Base-by-base conservation (phyloP, 2,113 vertebrate species). In the Passer montanus region DNA sequence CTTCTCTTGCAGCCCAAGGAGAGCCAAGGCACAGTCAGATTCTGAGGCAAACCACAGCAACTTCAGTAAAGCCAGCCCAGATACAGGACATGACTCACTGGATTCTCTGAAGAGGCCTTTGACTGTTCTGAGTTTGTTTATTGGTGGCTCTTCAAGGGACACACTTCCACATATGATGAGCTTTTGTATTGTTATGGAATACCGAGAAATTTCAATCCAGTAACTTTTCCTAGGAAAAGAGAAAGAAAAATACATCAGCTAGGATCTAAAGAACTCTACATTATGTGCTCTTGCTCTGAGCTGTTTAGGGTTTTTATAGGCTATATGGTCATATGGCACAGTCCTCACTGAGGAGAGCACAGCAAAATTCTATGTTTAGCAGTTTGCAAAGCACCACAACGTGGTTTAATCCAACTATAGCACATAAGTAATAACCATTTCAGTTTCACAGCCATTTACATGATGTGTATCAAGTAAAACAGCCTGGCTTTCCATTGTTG, bases 401-500 rank as follows among this genome's bases (percentile, higher is more conserved):
- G 1, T 13, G 19, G 68, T 80, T 81, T 91, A 66, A 30, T 73
- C 39, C 68, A 59, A 35, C 41, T 79, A 21, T 1, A 68, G 73
- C 10, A 89, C 83, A 50, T 60, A 31, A 95, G 22, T 74, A 96
- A 82, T 50, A 91, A 93, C 33, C 11, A 35, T 18, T 52, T 85
- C 63, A 49, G 17, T 84, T 84, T 93, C 73, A 81, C 10, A 74
- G 33, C 35, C 31, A 21, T 79, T 94, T 58, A 33, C 39, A 74
- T 59, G n/a, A 55, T 28, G 26, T 50, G 20, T 69, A 39, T 63
- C 10, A 18, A 77, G 55, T 80, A 67, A 63, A 89, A 72, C 10
- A 78, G 52, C 23, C 72, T 81, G 62, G 10, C 13, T 77, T 84
- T 80, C 75, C 56, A 60, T 11, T 73, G n/a, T 15, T 93, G 46